Conservation (phyloP, 2,113 vertebrate species). For the Lepisosteus osseus region DNA sequence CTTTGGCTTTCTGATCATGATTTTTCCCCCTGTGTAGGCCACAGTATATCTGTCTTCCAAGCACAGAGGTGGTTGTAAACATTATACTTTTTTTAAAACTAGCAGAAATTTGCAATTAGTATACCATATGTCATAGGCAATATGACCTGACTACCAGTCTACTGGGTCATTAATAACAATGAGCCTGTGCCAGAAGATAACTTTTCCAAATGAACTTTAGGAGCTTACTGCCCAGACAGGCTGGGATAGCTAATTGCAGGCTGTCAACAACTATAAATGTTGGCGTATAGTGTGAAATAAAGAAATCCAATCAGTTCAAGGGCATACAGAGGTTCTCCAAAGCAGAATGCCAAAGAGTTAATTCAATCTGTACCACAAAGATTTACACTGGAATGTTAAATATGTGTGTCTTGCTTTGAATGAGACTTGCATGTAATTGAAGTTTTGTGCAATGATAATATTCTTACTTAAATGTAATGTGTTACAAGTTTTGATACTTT, state of each 20-base stretch:
- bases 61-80: no score
- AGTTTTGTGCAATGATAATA: no score
- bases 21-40: no score
- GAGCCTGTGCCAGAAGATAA: constrained; percentile 17
- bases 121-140: neutral
- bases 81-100: neutral
- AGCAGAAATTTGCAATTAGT: constrained; percentile 3
- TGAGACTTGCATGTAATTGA: no score
- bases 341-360: neutral
- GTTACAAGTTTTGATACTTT: no score
- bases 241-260: constrained; percentile 11
- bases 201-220: constrained; percentile 25
- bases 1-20: no score
- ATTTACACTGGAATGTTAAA: no score
- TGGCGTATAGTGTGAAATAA: constrained; percentile 7
- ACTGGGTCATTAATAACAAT: neutral
- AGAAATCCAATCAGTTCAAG: constrained; percentile 4
- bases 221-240: constrained; percentile 1
- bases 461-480: no score
- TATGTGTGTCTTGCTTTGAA: no score
- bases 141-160: constrained; percentile 7
- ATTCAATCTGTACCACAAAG: no score
- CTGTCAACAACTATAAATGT: constrained; percentile 15
- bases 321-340: neutral
- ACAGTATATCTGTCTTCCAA: no score